phyloP scores from a whole-genome alignment of 1,140 invertebrate genomes.

The Sinella curviseta region DNA sequence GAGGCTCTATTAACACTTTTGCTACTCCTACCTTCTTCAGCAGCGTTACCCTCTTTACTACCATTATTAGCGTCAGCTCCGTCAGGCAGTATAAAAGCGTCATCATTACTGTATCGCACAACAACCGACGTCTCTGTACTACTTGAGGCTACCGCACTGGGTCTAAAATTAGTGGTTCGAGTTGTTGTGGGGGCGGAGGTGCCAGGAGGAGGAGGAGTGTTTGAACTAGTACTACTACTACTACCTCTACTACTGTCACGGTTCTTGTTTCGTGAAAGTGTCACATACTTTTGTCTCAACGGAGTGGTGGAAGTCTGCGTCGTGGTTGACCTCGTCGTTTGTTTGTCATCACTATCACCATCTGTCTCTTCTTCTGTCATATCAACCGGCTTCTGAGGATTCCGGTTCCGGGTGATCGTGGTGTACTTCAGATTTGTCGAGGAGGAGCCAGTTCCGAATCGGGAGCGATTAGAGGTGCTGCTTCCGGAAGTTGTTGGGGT shows the following conservation, averaged over 20 bases:
- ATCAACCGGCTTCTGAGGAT: constrained; percentile 52
- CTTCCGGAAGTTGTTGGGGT: constrained; percentile 41
- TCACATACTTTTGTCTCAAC: constrained; percentile 51
- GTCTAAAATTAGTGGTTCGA: not conserved
- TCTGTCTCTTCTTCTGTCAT: constrained; percentile 40
- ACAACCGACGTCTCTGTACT: constrained; percentile 48
- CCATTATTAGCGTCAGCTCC: not conserved
- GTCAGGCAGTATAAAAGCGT: constrained; percentile 20
- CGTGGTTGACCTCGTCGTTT: constrained; percentile 23
- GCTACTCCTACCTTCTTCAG: not conserved
- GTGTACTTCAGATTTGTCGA: constrained; percentile 54
- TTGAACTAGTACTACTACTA: constrained; percentile 51
- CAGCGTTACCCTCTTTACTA: not conserved
- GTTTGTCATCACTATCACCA: constrained; percentile 8
- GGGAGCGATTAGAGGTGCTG: not conserved
- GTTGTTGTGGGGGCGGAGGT: constrained; percentile 54
- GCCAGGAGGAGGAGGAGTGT: constrained; percentile 53
- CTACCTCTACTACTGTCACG: constrained; percentile 9
- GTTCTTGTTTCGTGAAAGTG: constrained; percentile 40
- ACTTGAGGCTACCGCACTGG: constrained; percentile 16
- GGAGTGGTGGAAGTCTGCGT: constrained; percentile 39
- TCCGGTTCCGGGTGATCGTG: constrained; percentile 57
- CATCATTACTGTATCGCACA: constrained; percentile 45
- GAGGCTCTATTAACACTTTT: not conserved
- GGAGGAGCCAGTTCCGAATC: not conserved